Evolutionary conservation across 1,140 invertebrate genomes (phyloP), one percentile per base, ranked within the genome.

Genomic region (Augochlora pura): DNA sequence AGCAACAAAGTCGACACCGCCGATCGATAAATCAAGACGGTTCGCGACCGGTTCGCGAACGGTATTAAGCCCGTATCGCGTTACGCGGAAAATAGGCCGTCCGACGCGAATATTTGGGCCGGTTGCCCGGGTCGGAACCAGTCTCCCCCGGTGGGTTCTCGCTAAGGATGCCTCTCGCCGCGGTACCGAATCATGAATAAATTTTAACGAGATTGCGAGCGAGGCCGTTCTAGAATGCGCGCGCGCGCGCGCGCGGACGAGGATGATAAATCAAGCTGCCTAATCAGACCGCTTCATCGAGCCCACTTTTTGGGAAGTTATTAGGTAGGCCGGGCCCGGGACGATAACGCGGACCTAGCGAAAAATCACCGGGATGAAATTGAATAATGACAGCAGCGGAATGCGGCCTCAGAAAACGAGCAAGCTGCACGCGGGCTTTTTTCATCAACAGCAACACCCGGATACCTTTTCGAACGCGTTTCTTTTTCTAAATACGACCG

Each of bases 201-300:
- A 89, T 89, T 89, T 89, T 87, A 89, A 89, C 86, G 80, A 87
- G 88, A 89, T 87, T 83, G 75, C 69, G 27, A 72, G 18, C 70
- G 70, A 1, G 32, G 32, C 32, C 32, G n/a, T n/a, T n/a, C n/a
- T n/a, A n/a, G n/a, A n/a, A n/a, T n/a, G n/a, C n/a, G n/a, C n/a
- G n/a, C n/a, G n/a, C n/a, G n/a, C n/a, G n/a, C n/a, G n/a, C n/a
- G n/a, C n/a, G 12, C 8, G 59, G 32, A 23, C 49, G 49, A 14
- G 2, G 57, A 65, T 73, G 81, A 90, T 90, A 90, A 90, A 90
- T 90, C 88, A 90, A 85, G 77, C 32, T 54, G 72, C 74, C 86
- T 88, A 89, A 89, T 90, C 87, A 88, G 86, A 85, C 82, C 77
- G 86, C 84, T 89, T 89, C 88, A 87, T 88, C 88, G 84, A 69